Base-by-base conservation (phyloP, 2,113 vertebrate species). In the Tachuris rubrigastra region DNA sequence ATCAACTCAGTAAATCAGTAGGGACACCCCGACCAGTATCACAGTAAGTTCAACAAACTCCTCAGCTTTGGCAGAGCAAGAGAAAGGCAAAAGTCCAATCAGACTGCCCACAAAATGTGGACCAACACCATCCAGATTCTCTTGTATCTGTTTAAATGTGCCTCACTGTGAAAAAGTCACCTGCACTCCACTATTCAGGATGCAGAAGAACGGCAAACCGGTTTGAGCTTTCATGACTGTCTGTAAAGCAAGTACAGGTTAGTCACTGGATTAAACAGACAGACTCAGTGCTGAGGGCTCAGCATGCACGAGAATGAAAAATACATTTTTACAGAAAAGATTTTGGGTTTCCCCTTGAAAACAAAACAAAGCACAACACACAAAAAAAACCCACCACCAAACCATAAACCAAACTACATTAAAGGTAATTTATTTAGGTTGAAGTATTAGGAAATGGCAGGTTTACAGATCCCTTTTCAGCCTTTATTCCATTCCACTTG, bases 361-460 rank as follows among this genome's bases (percentile, higher is more conserved):
- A 56, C 50, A 66, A 94, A 79, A 49, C n/a, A 87, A 65, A 76
- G 27, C 46, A 50, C 30, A 69, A 30, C 63, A 63, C 19, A 66
- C 30, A 67, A 8, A 42, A 24, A 84, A 59, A 27, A 2, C 0
- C 3, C 5, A 44, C 22, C 27, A 84, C 49, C 42, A 84, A 50
- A 35, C 22, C 66, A 91, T 47, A 74, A 79, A 93, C 17, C 16
- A 74, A 85, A 65, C 44, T 60, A 81, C 53, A 66, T 62, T 56
- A 81, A 84, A 62, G 62, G 66, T 78, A 93, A 58, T 74, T 81
- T 68, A 86, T 78, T 89, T 81, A 87, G 49, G 12, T 66, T 78
- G 46, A 82, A 93, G 49, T 78, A 88, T 87, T 79, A 89, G 65
- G 56, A 92, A 96, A 92, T 89, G 28, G 25, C 52, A 93, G 79